Conservation (phyloP, 2,888 invertebrate genomes). For the Drosophila borborema region DNA sequence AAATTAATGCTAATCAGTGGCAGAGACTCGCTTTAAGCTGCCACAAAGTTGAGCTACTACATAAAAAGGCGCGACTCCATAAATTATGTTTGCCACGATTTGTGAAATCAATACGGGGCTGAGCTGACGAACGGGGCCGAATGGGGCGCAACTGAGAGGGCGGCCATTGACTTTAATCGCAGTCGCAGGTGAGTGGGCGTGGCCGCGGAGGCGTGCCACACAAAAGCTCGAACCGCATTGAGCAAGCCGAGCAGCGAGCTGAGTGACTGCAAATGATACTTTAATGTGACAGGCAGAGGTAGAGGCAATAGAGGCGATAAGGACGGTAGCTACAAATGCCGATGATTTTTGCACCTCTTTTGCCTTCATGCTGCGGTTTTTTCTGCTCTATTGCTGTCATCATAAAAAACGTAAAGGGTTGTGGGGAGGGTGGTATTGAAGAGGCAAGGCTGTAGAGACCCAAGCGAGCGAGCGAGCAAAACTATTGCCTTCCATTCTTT, state of each 20-base stretch:
- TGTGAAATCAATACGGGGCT: constrained; percentile 69
- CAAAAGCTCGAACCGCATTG: constrained; percentile 38
- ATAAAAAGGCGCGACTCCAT: constrained; percentile 44
- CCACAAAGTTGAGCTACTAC: constrained; percentile 18
- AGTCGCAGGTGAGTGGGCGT: constrained; percentile 23
- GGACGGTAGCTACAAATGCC: constrained; percentile 34
- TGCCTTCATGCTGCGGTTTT: constrained; percentile 25
- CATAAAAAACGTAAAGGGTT: constrained; percentile 23
- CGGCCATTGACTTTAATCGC: constrained; percentile 66
- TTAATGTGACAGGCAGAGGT: constrained; percentile 72
- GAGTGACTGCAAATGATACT: constrained; percentile 79
- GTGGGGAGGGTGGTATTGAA: too few relatives aligned
- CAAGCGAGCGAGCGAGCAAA: constrained; percentile 34
- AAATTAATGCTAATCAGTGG: constrained; percentile 56
- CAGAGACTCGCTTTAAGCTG: constrained; percentile 16
- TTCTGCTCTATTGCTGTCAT: constrained; percentile 67
- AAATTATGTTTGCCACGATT: constrained; percentile 65
- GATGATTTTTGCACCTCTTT: constrained; percentile 77
- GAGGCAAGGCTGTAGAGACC: neutral
- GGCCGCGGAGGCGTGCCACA: constrained; percentile 25
- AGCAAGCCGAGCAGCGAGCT: constrained; percentile 39
- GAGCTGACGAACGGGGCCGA: neutral
- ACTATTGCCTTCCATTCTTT: constrained; percentile 64
- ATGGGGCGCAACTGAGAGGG: constrained; percentile 23
- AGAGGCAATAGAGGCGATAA: neutral